Evolutionary conservation across 1,140 invertebrate species (phyloP).

Genomic region (Bombus waltoni): DNA sequence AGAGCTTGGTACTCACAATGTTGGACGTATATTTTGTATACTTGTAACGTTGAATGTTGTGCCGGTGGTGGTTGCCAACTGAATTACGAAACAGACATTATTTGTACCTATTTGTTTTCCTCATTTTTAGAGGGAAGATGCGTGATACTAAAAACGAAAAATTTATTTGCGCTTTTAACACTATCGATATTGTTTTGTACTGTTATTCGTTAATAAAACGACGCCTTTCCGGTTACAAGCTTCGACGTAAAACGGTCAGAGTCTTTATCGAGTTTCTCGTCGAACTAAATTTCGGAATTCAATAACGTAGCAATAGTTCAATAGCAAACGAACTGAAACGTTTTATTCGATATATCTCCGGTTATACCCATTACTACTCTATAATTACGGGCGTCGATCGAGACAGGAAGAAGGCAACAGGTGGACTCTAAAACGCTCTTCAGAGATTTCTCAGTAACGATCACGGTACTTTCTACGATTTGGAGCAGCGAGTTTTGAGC

Average conservation of each 20-base stretch:
- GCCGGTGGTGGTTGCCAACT: not conserved
- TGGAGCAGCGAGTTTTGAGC: not conserved
- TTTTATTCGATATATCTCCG: not conserved
- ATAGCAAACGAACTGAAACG: not conserved
- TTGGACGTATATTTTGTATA: not conserved
- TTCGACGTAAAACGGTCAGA: not conserved
- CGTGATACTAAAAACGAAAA: not conserved
- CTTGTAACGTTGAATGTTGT: not conserved
- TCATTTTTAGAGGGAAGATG: not conserved
- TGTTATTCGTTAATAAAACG: not conserved
- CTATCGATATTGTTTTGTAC: not conserved
- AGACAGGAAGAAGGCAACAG: slow-evolving; percentile 58
- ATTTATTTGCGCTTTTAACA: not conserved
- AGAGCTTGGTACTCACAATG: not conserved
- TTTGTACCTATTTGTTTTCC: too few relatives aligned
- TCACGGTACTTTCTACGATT: not conserved
- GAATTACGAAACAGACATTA: not conserved
- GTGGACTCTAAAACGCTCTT: slow-evolving; percentile 50
- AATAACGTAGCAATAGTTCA: not conserved
- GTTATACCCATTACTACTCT: slow-evolving; percentile 45
- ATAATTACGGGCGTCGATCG: slow-evolving; percentile 57
- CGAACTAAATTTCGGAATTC: not conserved
- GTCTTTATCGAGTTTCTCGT: not conserved
- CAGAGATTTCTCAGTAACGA: slow-evolving; percentile 53
- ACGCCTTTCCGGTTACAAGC: too few relatives aligned